phyloP scores from a whole-genome alignment of 1,140 invertebrate species.

The Dendroctonus ponderosae region DNA sequence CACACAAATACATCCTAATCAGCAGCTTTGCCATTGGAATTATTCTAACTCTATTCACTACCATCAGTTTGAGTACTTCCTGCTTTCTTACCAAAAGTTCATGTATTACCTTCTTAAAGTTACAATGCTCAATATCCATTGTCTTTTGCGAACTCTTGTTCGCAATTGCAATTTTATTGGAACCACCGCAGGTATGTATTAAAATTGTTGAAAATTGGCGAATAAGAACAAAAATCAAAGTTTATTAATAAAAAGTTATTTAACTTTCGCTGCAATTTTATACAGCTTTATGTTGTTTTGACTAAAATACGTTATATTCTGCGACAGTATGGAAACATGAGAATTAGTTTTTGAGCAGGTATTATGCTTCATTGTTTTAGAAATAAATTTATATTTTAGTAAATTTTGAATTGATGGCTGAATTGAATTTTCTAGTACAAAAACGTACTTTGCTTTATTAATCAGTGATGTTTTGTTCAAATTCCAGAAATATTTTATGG shows the following conservation, averaged over 20 bases:
- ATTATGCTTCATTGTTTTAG: no score
- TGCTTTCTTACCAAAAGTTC: constrained; percentile 35
- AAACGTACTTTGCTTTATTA: background rate
- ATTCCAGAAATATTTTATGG: constrained; percentile 38
- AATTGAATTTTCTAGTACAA: no score
- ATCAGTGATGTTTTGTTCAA: background rate
- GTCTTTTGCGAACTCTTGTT: constrained; percentile 34
- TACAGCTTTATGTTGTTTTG: no score
- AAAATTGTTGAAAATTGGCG: no score
- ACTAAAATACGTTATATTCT: no score
- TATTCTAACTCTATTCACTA: constrained; percentile 32
- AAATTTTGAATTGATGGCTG: no score
- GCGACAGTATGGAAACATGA: no score
- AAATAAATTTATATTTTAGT: background rate
- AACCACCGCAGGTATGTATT: constrained; percentile 35
- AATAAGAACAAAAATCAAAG: no score
- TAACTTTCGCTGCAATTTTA: no score
- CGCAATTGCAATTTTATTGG: constrained; percentile 31
- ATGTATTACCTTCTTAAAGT: constrained; percentile 33
- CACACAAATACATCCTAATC: constrained; percentile 35
- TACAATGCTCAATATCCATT: constrained; percentile 41
- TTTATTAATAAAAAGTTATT: no score
- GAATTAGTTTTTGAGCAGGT: no score
- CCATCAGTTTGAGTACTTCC: constrained; percentile 28
- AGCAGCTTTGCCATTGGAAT: constrained; percentile 33